Percentiles rank a stretch among this genome's conserved stretches.
Conservation (phyloP, 2,797 vertebrate genomes). For the Danio aesculapii region DNA sequence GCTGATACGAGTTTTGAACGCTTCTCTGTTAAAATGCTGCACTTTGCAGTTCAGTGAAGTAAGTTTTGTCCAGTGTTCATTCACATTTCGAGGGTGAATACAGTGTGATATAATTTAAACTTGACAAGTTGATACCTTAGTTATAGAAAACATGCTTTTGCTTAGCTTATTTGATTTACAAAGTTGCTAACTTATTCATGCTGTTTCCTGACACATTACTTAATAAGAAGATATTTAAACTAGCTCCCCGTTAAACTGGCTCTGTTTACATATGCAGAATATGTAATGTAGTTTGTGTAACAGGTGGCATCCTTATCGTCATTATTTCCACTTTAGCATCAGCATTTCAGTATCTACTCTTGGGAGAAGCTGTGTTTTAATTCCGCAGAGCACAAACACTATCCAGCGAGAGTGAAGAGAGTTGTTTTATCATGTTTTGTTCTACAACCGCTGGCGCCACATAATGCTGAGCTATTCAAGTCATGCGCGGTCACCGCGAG, state of each 20-base stretch:
- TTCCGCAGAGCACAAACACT: conserved; percentile 18
- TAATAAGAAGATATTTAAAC: neutral
- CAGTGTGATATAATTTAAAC: neutral
- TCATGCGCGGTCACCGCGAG: conserved; percentile 39
- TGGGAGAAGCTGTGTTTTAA: neutral
- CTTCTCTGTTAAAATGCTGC: neutral
- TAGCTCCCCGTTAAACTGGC: neutral
- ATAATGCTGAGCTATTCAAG: conserved; percentile 30
- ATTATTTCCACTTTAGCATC: neutral
- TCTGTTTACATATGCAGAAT: neutral
- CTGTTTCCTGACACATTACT: neutral
- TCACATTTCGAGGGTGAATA: neutral
- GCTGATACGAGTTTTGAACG: neutral
- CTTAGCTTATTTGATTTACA: neutral
- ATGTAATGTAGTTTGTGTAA: conserved; percentile 10
- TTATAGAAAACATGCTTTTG: neutral
- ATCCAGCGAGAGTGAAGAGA: neutral
- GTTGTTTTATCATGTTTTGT: neutral
- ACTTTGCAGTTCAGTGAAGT: neutral
- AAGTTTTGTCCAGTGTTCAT: neutral
- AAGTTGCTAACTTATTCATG: neutral
- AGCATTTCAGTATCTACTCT: conserved; percentile 2
- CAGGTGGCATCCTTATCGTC: conserved; percentile 44
- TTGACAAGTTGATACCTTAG: neutral
- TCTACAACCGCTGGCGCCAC: neutral